These are phyloP conservation scores for Ormyrus nitidulus DNA, from an alignment of 2,888 invertebrate species.

Conservation along the genomic window DNA sequence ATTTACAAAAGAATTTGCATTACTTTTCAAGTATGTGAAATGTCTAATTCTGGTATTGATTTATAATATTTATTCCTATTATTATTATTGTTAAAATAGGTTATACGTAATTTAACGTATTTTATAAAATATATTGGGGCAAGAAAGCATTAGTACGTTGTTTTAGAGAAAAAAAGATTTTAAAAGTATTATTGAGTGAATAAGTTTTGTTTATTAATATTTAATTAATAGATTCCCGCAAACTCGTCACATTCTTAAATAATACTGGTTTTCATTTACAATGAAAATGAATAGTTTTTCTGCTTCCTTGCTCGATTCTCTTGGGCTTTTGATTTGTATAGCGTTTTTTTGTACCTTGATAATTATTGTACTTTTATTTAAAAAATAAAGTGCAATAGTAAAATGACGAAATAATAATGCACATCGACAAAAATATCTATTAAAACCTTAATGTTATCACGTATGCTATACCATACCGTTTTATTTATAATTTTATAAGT, in stretches of 20 bases:
- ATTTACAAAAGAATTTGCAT: slow-evolving; percentile 22
- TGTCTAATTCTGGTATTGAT: slow-evolving; percentile 48
- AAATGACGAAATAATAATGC: slow-evolving; percentile 29
- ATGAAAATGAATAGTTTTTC: slow-evolving; percentile 14
- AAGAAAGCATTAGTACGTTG: slow-evolving; percentile 17
- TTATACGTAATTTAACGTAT: slow-evolving; percentile 52
- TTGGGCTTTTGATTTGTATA: slow-evolving; percentile 64
- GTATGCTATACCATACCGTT: too few relatives aligned
- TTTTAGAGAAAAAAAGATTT: slow-evolving; percentile 1
- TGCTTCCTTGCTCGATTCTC: slow-evolving; percentile 55
- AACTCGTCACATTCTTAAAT: slow-evolving; percentile 2
- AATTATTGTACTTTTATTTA: slow-evolving; percentile 64
- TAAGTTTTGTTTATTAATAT: slow-evolving; percentile 26
- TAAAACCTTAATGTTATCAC: neutral
- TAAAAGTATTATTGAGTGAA: slow-evolving; percentile 36
- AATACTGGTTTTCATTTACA: slow-evolving; percentile 10
- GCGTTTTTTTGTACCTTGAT: slow-evolving; percentile 66
- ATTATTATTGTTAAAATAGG: slow-evolving; percentile 62
- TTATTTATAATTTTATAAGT: neutral
- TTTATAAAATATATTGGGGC: slow-evolving; percentile 14
- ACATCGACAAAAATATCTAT: slow-evolving; percentile 1
- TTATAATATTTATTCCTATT: slow-evolving; percentile 12
- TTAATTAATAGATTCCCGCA: neutral
- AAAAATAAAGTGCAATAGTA: slow-evolving; percentile 70
- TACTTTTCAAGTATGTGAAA: slow-evolving; percentile 15